These are phyloP conservation scores for Microctonus brassicae DNA, from an alignment of 2,888 invertebrate species.

Conservation along the genomic window DNA sequence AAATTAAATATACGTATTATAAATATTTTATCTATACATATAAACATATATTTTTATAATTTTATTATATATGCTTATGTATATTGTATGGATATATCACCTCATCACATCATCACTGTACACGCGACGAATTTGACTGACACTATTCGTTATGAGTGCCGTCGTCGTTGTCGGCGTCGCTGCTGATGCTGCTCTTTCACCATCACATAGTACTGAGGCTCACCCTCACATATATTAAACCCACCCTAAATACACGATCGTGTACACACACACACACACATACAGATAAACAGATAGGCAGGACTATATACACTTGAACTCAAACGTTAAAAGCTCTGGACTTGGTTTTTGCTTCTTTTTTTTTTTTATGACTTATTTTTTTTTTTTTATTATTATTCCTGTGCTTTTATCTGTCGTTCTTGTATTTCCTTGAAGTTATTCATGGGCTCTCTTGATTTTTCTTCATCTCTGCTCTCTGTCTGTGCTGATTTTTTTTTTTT, in stretches of 20 bases:
- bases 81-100: not conserved
- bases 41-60: not conserved
- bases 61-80: not conserved
- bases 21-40: not conserved
- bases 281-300: not conserved
- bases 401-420: too few relatives aligned
- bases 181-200: constrained; percentile 25
- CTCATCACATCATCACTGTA: constrained; percentile 7
- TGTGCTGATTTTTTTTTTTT: not conserved
- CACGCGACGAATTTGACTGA: constrained; percentile 14
- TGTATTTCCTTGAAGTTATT: too few relatives aligned
- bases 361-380: not conserved
- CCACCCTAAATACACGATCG: not conserved
- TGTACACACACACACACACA: not conserved
- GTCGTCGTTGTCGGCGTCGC: constrained; percentile 24
- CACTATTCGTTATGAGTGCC: constrained; percentile 29
- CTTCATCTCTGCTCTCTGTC: not conserved
- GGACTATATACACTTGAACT: not conserved
- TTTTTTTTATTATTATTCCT: not conserved
- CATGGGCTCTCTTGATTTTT: not conserved
- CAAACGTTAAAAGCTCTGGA: not conserved
- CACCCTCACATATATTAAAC: constrained; percentile 2
- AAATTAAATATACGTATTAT: not conserved
- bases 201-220: constrained; percentile 2
- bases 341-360: not conserved